A percentile compares a stretch with the other conserved stretches of the same genome.
Evolutionary conservation across 2,113 vertebrate genomes (phyloP).

Genomic region (Amphiprion ocellaris): DNA sequence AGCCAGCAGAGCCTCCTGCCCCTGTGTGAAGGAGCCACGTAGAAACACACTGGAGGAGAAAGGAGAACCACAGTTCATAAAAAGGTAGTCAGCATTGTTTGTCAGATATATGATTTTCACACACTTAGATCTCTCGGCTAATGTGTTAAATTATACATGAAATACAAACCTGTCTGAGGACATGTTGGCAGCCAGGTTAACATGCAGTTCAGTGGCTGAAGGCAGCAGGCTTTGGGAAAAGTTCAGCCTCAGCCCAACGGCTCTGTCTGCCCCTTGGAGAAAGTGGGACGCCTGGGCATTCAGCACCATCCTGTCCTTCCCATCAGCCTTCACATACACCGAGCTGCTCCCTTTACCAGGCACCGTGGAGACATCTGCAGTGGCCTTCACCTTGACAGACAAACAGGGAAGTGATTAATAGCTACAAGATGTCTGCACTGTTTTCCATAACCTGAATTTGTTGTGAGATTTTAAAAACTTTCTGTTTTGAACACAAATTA

Average conservation of each 20-base stretch:
- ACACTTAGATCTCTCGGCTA: too few species aligned
- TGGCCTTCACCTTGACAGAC: slow-evolving; percentile 78
- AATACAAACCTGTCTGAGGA: slow-evolving; percentile 83
- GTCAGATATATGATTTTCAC: not conserved
- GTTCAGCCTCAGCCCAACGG: slow-evolving; percentile 66
- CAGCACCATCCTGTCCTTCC: slow-evolving; percentile 76
- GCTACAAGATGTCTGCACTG: not conserved
- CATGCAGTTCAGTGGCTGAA: slow-evolving; percentile 59
- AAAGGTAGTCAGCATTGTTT: not conserved
- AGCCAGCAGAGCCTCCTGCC: slow-evolving; percentile 63
- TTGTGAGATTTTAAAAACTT: too few species aligned
- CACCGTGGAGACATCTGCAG: slow-evolving; percentile 51
- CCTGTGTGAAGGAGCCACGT: slow-evolving; percentile 77
- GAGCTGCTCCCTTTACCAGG: slow-evolving; percentile 73
- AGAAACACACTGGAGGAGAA: slow-evolving; percentile 79
- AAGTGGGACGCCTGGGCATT: slow-evolving; percentile 74
- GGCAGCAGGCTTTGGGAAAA: slow-evolving; percentile 83
- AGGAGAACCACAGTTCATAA: slow-evolving; percentile 12
- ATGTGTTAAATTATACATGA: not conserved
- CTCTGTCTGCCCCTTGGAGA: slow-evolving; percentile 51
- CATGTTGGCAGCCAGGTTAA: slow-evolving; percentile 82
- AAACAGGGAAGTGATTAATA: not conserved
- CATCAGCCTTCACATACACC: slow-evolving; percentile 75
- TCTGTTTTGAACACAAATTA: too few species aligned
- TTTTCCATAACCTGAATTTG: too few species aligned